phyloP scores from a whole-genome alignment of 2,797 vertebrate species.

The Sternarchorhynchus goeldii region DNA sequence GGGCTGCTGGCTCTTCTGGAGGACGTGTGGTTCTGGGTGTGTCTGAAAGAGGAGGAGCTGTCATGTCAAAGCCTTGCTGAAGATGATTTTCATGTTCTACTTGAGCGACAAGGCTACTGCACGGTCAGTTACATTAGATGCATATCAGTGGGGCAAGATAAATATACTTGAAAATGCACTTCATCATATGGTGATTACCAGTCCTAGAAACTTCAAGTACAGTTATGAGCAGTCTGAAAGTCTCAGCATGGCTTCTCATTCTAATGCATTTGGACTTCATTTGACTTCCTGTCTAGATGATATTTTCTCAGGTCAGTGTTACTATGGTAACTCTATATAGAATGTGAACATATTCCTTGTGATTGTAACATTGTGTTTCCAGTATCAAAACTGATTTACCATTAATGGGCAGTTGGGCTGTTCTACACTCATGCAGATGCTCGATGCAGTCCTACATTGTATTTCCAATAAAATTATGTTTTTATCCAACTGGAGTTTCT shows the following conservation, averaged over 20 bases:
- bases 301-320: neutral
- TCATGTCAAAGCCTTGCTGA: conserved; percentile 77
- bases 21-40: conserved; percentile 82
- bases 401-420: too few relatives aligned
- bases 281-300: too few relatives aligned
- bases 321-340: neutral
- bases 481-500: too few relatives aligned
- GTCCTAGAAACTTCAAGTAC: neutral
- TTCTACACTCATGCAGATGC: too few relatives aligned
- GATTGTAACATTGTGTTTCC: too few relatives aligned
- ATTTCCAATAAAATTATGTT: too few relatives aligned
- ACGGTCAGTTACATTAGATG: conserved; percentile 71
- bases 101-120: conserved; percentile 77
- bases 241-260: neutral
- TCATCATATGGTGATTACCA: neutral
- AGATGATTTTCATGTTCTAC: conserved; percentile 76
- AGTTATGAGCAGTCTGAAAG: neutral
- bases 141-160: neutral
- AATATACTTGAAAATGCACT: neutral
- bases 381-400: neutral
- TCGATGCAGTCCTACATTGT: too few relatives aligned
- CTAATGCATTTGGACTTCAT: neutral
- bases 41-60: conserved; percentile 77
- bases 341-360: neutral
- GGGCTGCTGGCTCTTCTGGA: conserved; percentile 76